Conservation (phyloP, 1,140 invertebrate genomes). For the Trichoplusia ni region DNA sequence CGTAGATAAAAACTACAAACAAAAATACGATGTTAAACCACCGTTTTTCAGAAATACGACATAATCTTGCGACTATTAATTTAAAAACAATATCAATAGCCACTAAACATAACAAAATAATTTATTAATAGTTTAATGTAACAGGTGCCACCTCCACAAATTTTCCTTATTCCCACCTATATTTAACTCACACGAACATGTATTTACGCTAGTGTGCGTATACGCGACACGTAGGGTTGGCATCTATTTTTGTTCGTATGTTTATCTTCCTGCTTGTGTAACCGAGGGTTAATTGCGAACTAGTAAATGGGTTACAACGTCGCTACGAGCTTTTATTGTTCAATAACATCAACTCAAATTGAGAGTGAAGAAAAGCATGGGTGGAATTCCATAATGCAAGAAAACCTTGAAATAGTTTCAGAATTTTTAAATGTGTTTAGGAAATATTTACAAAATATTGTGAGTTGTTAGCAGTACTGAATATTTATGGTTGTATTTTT, state of each 20-base stretch:
- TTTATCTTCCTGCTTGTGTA: constrained; percentile 54
- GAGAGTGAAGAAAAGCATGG: neutral
- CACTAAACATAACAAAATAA: too few species aligned
- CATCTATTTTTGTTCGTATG: constrained; percentile 41
- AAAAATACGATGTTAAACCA: too few species aligned
- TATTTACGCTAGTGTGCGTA: constrained; percentile 32
- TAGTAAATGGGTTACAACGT: constrained; percentile 45
- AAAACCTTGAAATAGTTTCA: too few species aligned
- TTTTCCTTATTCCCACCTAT: constrained; percentile 38
- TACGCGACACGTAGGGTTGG: constrained; percentile 51
- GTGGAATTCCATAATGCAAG: neutral
- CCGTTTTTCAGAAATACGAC: too few species aligned
- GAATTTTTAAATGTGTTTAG: too few species aligned
- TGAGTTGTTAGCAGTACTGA: too few species aligned
- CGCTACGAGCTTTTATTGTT: constrained; percentile 25
- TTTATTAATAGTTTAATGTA: too few species aligned
- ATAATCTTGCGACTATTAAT: too few species aligned
- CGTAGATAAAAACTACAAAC: too few species aligned
- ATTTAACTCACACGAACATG: constrained; percentile 45
- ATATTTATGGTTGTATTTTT: too few species aligned
- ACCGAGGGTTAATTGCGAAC: constrained; percentile 36
- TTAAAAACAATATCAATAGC: neutral
- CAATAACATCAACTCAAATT: neutral
- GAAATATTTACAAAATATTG: too few species aligned
- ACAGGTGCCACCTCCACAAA: constrained; percentile 45